Base-by-base conservation (phyloP, 2,113 vertebrate species). In the Lamprologus lemairii region DNA sequence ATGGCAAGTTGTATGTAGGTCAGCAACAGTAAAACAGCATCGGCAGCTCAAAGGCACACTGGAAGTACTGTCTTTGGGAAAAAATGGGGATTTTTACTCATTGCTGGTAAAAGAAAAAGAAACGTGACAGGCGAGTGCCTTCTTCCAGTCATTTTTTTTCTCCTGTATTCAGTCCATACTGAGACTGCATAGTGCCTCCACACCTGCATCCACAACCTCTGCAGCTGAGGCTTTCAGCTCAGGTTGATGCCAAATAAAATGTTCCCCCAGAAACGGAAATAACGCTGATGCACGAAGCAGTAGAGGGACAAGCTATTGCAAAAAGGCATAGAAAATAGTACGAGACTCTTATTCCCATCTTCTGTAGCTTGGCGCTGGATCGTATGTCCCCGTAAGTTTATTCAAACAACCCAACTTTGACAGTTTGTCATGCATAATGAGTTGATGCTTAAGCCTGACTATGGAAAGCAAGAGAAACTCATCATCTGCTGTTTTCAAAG, bases 1-100 rank as follows among this genome's bases (percentile, higher is more conserved):
- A 92, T 82, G 80, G 91, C 88, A 91, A 35, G 84, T 58, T 87
- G 87, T 90, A 92, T 93, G 83, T 93, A 91, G 94, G 94, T 93
- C 93, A 94, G n/a, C 85, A 40, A 58, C 84, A 80, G 83, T 80
- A 47, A 47, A 87, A 47, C 51, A 81, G 81, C 60, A 45, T 31
- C 13, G 19, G 31, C 51, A 16, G 71, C 82, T 81, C 11, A 9
- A 60, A 86, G 83, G 28, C 58, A 40, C 51, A 54, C 26, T 7
- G 28, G 11, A 21, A 68, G 23, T 68, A 42, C 60, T 47, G 23
- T 12, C 23, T 49, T 31, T 82, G 6, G 8, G 28, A 1, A 26
- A 40, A 68, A 3, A 23, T 68, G 68, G 65, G 23, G 42, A 82
- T 82, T 49, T 92, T 84, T 54, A 88, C 73, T 51, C 79, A 16